Evolutionary conservation across 2,888 invertebrate genomes (phyloP).

Genomic region (Syritta pipiens): DNA sequence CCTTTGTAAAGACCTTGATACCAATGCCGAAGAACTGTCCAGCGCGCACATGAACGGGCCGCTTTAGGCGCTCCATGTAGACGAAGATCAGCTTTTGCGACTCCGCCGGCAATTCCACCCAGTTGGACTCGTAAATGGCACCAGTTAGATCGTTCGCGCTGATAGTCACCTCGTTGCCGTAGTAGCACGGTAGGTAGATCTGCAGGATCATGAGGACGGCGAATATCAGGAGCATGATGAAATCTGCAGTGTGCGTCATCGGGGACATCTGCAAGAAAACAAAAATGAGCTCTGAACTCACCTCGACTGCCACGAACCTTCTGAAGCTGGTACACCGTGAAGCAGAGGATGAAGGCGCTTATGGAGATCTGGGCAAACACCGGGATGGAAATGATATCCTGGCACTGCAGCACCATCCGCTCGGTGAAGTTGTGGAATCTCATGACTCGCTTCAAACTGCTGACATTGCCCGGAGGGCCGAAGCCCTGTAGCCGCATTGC

Average conservation of each 20-base stretch:
- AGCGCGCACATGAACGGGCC: conserved; percentile 72
- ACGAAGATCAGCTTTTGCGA: conserved; percentile 72
- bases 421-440: conserved; percentile 7
- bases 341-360: conserved; percentile 73
- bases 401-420: conserved; percentile 7
- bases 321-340: conserved; percentile 72
- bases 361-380: conserved; percentile 72
- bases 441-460: neutral
- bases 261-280: neutral
- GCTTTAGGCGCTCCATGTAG: conserved; percentile 75
- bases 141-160: conserved; percentile 71
- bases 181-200: conserved; percentile 76
- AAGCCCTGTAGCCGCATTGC: neutral
- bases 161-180: conserved; percentile 74
- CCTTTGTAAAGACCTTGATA: conserved; percentile 74
- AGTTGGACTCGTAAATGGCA: conserved; percentile 73
- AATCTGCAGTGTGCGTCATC: neutral
- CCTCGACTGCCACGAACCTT: conserved; percentile 45
- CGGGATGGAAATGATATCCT: conserved; percentile 69
- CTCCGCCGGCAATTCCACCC: conserved; percentile 71
- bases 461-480: neutral
- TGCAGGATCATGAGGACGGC: conserved; percentile 72
- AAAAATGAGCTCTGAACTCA: neutral
- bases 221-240: conserved; percentile 70
- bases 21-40: conserved; percentile 74